These are phyloP conservation scores for Agonopterix alstromeriana DNA, from an alignment of 2,888 invertebrate genomes.

Conservation along the genomic window DNA sequence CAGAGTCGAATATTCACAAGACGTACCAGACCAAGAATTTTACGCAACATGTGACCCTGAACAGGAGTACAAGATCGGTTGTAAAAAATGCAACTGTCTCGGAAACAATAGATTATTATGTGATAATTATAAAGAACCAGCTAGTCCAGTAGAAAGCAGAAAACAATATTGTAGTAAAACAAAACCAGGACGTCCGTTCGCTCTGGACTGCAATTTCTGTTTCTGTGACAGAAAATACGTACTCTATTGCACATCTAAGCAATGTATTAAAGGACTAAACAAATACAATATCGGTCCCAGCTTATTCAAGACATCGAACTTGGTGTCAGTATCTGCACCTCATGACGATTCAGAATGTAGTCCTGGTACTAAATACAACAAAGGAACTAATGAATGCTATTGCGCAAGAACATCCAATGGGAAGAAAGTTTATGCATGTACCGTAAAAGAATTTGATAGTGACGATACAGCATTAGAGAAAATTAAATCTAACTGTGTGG, in stretches of 20 bases:
- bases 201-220: conserved; percentile 71
- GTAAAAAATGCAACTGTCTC: conserved; percentile 69
- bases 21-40: conserved; percentile 24
- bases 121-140: conserved; percentile 32
- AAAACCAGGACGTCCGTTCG: conserved; percentile 44
- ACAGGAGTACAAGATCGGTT: conserved; percentile 61
- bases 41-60: conserved; percentile 52
- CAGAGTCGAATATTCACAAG: background rate
- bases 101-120: conserved; percentile 63
- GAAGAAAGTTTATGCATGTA: conserved; percentile 54
- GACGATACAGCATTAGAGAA: background rate
- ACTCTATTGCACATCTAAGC: conserved; percentile 58
- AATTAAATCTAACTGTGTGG: conserved; percentile 29
- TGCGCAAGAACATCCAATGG: conserved; percentile 29
- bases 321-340: conserved; percentile 7
- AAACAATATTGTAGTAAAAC: conserved; percentile 17
- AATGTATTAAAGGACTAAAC: conserved; percentile 30
- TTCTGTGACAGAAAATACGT: conserved; percentile 56
- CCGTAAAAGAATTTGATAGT: conserved; percentile 35
- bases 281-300: background rate
- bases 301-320: background rate
- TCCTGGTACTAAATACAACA: conserved; percentile 36
- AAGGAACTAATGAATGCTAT: conserved; percentile 49
- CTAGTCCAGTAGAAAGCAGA: conserved; percentile 19
- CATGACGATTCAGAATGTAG: conserved; percentile 31